phyloP scores from a whole-genome alignment of 2,113 vertebrate species.

The Rynchops niger region DNA sequence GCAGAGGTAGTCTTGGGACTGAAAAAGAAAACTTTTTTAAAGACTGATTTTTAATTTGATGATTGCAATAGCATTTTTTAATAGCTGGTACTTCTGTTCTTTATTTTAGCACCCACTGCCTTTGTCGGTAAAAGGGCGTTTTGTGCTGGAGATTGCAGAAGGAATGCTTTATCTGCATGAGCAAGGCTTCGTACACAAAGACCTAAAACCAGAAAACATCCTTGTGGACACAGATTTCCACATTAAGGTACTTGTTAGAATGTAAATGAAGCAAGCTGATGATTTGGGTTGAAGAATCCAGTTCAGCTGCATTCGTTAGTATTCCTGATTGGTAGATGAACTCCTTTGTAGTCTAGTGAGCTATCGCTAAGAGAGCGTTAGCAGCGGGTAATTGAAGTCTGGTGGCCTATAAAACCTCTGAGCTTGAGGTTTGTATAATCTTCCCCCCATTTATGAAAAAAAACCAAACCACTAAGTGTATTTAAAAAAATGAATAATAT shows the following conservation, averaged over 20 bases:
- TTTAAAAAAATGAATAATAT: background rate
- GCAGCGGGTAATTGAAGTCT: background rate
- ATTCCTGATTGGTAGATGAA: background rate
- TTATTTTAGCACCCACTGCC: conserved; percentile 80
- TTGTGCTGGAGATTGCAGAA: conserved; percentile 88
- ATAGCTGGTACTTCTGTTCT: background rate
- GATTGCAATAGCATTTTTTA: background rate
- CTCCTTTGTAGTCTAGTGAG: background rate
- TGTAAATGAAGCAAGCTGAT: background rate
- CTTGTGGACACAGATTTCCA: conserved; percentile 90
- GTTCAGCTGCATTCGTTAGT: background rate
- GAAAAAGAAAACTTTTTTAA: background rate
- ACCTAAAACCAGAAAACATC: conserved; percentile 96
- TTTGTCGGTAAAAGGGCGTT: conserved; percentile 86
- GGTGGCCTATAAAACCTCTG: background rate
- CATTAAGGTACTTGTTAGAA: conserved; percentile 84
- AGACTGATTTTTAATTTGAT: background rate
- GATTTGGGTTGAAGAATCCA: background rate
- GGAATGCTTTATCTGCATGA: conserved; percentile 91
- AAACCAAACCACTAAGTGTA: background rate
- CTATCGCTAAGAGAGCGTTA: background rate
- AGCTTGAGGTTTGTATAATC: background rate
- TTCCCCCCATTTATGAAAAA: background rate
- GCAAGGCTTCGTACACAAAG: conserved; percentile 89
- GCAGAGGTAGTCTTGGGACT: background rate